Conservation (phyloP, 2,113 vertebrate species). For the Poeciliopsis retropinna region DNA sequence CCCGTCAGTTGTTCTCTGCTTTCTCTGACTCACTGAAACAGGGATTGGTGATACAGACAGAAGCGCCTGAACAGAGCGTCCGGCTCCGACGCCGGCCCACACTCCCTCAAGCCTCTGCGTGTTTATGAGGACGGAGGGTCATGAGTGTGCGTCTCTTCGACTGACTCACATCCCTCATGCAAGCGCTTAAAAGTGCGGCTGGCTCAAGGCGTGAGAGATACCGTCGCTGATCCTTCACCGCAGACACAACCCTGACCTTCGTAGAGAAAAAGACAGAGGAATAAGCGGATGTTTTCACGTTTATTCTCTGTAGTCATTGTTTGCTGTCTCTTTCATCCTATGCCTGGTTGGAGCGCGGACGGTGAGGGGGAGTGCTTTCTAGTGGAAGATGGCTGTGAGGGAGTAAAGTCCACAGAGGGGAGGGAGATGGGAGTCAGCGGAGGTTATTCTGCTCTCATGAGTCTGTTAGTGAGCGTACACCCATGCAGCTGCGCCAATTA, state of each 20-base stretch:
- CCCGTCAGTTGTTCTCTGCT: constrained; percentile 1
- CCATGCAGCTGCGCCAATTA: constrained; percentile 75
- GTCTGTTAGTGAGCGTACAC: constrained; percentile 66
- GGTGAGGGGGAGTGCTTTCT: constrained; percentile 30
- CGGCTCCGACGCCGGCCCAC: constrained; percentile 47
- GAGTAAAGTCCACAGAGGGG: constrained; percentile 46
- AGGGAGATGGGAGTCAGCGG: constrained; percentile 34
- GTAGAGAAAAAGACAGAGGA: neutral
- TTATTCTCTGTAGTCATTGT: neutral
- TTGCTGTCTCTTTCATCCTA: constrained; percentile 32
- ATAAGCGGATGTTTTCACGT: constrained; percentile 8
- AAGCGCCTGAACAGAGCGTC: constrained; percentile 45
- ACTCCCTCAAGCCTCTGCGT: constrained; percentile 46
- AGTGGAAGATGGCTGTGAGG: constrained; percentile 48
- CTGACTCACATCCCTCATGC: constrained; percentile 66
- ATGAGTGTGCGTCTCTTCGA: constrained; percentile 45
- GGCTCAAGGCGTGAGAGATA: constrained; percentile 58
- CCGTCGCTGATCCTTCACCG: constrained; percentile 69
- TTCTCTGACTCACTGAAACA: neutral
- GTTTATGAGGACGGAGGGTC: constrained; percentile 43
- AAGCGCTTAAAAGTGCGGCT: constrained; percentile 68
- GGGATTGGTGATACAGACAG: constrained; percentile 26
- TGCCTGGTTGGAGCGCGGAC: constrained; percentile 27
- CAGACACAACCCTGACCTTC: constrained; percentile 22
- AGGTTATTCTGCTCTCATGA: constrained; percentile 76